Evolutionary conservation across 92 coral and sea anemone genomes (phyloP).

Genomic region (Siderastrea radians): DNA sequence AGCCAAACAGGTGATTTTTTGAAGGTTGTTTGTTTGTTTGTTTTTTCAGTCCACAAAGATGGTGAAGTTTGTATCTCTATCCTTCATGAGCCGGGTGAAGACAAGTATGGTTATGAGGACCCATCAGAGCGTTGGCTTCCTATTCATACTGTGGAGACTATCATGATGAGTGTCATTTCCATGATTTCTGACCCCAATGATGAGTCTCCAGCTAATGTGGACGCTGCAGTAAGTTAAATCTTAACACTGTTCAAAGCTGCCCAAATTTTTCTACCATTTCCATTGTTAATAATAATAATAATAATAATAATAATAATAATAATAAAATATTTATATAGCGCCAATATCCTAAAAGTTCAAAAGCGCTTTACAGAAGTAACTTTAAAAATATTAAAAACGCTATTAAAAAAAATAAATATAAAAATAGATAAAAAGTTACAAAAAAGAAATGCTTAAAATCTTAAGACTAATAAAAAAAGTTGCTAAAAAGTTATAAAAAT

Average conservation of each 20-base stretch:
- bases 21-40: not conserved
- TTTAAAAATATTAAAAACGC: too few relatives aligned
- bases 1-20: not conserved
- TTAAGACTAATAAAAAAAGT: too few relatives aligned
- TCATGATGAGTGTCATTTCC: conserved; percentile 95
- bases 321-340: too few relatives aligned
- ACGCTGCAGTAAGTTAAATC: conserved; percentile 93
- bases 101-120: conserved; percentile 94
- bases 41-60: conserved; percentile 83
- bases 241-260: not conserved
- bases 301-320: too few relatives aligned
- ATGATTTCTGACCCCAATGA: conserved; percentile 99
- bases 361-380: too few relatives aligned
- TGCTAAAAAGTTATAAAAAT: too few relatives aligned
- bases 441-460: too few relatives aligned
- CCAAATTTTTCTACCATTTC: too few relatives aligned
- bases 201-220: conserved; percentile 99
- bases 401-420: too few relatives aligned
- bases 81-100: conserved; percentile 99
- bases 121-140: conserved; percentile 98
- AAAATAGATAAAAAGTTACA: too few relatives aligned
- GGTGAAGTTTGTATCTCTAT: conserved; percentile 99
- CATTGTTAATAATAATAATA: too few relatives aligned
- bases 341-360: too few relatives aligned
- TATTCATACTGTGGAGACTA: conserved; percentile 93